phyloP scores from a whole-genome alignment of 2,113 vertebrate species.

The Rhynchomys soricoides region DNA sequence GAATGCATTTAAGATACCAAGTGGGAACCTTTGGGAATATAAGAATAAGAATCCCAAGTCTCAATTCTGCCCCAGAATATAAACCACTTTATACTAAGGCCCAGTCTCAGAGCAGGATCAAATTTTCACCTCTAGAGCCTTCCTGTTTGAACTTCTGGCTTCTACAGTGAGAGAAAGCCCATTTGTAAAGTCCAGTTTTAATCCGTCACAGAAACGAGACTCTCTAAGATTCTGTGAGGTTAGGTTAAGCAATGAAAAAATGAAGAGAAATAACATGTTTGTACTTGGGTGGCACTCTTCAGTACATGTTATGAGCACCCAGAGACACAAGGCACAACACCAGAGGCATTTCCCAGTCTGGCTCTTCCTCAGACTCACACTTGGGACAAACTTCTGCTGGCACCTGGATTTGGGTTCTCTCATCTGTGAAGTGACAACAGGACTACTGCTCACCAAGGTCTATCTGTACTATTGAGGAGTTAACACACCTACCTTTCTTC shows the following conservation, averaged over 20 bases:
- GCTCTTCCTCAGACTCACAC: background rate
- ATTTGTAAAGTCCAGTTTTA: conserved; percentile 8
- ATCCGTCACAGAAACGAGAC: background rate
- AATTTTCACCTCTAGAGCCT: background rate
- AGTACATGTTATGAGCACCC: background rate
- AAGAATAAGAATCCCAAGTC: background rate
- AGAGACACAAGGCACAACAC: background rate
- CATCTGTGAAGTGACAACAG: background rate
- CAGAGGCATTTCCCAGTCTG: background rate
- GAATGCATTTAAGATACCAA: background rate
- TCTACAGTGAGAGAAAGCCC: background rate
- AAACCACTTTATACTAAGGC: background rate
- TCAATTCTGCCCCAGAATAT: background rate
- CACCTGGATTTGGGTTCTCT: conserved; percentile 12
- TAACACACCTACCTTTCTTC: background rate
- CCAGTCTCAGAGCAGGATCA: background rate
- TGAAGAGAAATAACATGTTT: background rate
- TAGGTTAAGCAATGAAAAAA: background rate
- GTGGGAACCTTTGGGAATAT: background rate
- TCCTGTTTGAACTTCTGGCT: background rate
- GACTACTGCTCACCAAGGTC: background rate
- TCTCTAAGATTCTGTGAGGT: background rate
- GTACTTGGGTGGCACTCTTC: background rate
- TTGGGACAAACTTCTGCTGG: background rate
- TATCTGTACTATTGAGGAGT: background rate